Conservation (phyloP, 2,797 vertebrate genomes). For the Diplodus sargus region DNA sequence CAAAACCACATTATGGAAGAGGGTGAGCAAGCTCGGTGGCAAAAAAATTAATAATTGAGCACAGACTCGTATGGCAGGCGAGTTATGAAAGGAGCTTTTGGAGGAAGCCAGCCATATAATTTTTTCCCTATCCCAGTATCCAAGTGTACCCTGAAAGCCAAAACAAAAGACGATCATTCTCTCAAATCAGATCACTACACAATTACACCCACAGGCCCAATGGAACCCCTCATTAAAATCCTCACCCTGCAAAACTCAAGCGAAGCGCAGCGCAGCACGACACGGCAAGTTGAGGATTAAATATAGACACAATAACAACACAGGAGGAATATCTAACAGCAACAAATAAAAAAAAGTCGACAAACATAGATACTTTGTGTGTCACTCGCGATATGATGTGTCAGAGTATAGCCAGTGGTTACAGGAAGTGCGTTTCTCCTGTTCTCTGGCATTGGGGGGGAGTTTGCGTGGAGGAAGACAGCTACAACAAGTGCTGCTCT, state of each 20-base stretch:
- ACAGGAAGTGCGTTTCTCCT: neutral
- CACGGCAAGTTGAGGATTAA: slow-evolving; percentile 39
- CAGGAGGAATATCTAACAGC: slow-evolving; percentile 14
- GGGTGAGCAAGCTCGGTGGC: neutral
- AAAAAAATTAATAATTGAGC: slow-evolving; percentile 23
- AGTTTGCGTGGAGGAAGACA: slow-evolving; percentile 18
- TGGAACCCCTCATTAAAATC: slow-evolving; percentile 69
- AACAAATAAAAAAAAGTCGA: slow-evolving; percentile 1
- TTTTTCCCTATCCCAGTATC: slow-evolving; percentile 15
- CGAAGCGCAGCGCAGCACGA: slow-evolving; percentile 20
- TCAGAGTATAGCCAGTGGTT: slow-evolving; percentile 13
- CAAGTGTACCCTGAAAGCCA: slow-evolving; percentile 43
- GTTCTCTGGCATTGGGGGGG: slow-evolving; percentile 7
- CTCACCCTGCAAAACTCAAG: slow-evolving; percentile 45
- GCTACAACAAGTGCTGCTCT: slow-evolving; percentile 35
- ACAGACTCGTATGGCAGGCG: slow-evolving; percentile 19
- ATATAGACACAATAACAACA: slow-evolving; percentile 50
- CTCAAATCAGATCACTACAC: slow-evolving; percentile 68
- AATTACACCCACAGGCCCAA: slow-evolving; percentile 59
- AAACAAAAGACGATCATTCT: slow-evolving; percentile 56
- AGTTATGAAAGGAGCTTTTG: slow-evolving; percentile 29
- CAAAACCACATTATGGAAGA: slow-evolving; percentile 20
- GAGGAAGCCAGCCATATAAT: slow-evolving; percentile 24
- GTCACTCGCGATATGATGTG: neutral
- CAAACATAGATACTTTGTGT: slow-evolving; percentile 1